phyloP scores from a whole-genome alignment of 2,113 vertebrate genomes.

The Hippocampus abdominalis region DNA sequence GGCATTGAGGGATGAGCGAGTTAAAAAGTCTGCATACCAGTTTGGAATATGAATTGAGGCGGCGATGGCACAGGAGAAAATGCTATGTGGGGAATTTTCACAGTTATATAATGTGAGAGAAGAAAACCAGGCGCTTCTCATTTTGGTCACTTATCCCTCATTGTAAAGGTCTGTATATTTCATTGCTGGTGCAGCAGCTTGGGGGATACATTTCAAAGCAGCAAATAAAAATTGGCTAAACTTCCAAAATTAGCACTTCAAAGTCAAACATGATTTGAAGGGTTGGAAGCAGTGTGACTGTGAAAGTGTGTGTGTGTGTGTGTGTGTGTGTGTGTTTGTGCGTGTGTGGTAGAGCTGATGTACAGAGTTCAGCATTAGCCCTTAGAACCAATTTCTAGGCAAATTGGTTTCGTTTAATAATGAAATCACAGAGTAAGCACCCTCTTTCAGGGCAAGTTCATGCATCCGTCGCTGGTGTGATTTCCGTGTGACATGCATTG shows the following conservation, averaged over 20 bases:
- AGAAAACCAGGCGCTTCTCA: conserved; percentile 76
- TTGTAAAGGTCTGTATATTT: conserved; percentile 79
- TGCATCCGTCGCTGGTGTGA: conserved; percentile 72
- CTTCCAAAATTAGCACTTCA: conserved; percentile 85
- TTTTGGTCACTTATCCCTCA: conserved; percentile 81
- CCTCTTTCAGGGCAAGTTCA: conserved; percentile 74
- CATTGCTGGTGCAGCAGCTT: conserved; percentile 77
- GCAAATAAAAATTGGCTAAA: conserved; percentile 84
- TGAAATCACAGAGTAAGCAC: conserved; percentile 79
- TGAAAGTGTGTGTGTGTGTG: conserved; percentile 62
- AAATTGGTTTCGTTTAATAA: conserved; percentile 83
- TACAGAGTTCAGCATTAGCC: conserved; percentile 76
- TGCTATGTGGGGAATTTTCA: conserved; percentile 75
- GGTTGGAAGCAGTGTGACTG: conserved; percentile 72
- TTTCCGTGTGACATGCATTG: conserved; percentile 68
- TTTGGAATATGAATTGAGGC: conserved; percentile 72
- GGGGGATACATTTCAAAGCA: conserved; percentile 83
- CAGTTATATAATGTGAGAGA: conserved; percentile 75
- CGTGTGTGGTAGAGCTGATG: conserved; percentile 61
- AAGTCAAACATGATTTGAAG: conserved; percentile 82
- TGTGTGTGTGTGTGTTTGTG: conserved; percentile 10
- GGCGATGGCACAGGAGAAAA: conserved; percentile 64
- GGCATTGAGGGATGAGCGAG: conserved; percentile 56
- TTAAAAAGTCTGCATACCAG: conserved; percentile 66
- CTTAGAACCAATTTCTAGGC: conserved; percentile 82